Evolutionary conservation across 2,797 vertebrate species (phyloP).

Genomic region (Gymnothorax javanicus): DNA sequence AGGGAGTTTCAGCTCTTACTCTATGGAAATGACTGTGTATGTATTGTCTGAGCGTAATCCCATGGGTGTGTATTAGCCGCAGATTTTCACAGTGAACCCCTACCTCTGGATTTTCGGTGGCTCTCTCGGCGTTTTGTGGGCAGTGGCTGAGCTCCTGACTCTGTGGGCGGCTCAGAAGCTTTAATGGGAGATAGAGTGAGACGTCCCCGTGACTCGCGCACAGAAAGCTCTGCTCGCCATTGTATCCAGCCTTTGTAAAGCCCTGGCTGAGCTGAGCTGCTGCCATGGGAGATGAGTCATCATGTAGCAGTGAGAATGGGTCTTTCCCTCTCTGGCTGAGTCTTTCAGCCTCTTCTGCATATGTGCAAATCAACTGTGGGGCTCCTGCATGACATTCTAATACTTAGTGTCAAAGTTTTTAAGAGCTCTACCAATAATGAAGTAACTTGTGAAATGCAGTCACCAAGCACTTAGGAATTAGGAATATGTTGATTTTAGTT

Average conservation of each 20-base stretch:
- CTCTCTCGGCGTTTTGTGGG: not conserved
- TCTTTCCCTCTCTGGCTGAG: not conserved
- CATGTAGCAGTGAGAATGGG: not conserved
- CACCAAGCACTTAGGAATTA: too few species aligned
- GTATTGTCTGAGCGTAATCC: conserved; percentile 3
- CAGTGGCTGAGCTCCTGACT: not conserved
- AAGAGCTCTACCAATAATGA: too few species aligned
- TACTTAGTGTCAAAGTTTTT: not conserved
- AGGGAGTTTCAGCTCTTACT: not conserved
- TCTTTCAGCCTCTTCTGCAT: not conserved
- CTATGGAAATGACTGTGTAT: not conserved
- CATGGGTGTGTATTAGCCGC: not conserved
- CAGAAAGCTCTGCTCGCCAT: not conserved
- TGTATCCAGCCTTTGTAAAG: conserved; percentile 14
- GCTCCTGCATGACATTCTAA: not conserved
- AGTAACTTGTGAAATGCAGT: too few species aligned
- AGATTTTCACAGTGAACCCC: not conserved
- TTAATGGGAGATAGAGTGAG: not conserved
- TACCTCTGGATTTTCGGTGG: not conserved
- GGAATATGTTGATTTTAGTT: too few species aligned
- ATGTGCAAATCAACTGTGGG: not conserved
- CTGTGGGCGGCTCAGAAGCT: conserved; percentile 14
- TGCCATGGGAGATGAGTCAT: not conserved
- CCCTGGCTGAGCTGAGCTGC: not conserved
- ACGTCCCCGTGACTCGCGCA: conserved; percentile 23